Base-by-base conservation (phyloP, 2,888 invertebrate genomes). In the Eristalis pertinax region DNA sequence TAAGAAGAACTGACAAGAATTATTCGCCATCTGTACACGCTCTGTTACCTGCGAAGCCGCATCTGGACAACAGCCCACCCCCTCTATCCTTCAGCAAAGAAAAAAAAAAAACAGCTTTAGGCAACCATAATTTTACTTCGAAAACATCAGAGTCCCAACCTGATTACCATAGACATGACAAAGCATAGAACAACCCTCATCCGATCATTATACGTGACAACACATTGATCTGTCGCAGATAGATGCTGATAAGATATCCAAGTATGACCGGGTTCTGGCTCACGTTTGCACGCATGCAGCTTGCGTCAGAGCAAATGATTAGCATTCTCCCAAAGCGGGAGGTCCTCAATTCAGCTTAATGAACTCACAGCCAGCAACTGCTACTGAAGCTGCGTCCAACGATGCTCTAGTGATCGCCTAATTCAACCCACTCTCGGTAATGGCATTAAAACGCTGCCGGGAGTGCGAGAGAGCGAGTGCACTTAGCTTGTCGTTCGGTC, bases 401-500 rank as follows among this genome's bases (percentile, higher is more conserved):
- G 50, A 50, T 50, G 50, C 50, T 50, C 50, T 19, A 56, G n/a
- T 8, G 50, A 32, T 67, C 43, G 50, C 67, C 43, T 62, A 43
- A 62, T 83, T 19, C 35, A 72, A 67, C 38, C 15, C 69, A 32
- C 70, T 78, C 70, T 38, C 64, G 13, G 63, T 70, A 70, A 69
- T 78, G 50, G 70, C 50, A 70, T 78, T 67, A 65, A 60, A 73
- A 41, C 22, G 35, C 70, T 50, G 32, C 67, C 29, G 35, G 43
- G 50, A 50, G 70, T 43, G 60, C 11, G 41, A 60, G 24, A 70
- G 72, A 68, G 58, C 50, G 56, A 56, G 41, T 73, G 69, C 77
- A 85, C 73, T 73, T 79, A 73, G 67, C 64, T 50, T 8, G 50
- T 19, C 73, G 69, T 58, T 60, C 69, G 29, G 68, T 65, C 24